phyloP scores from a whole-genome alignment of 2,797 vertebrate species.

The Vultur gryphus region DNA sequence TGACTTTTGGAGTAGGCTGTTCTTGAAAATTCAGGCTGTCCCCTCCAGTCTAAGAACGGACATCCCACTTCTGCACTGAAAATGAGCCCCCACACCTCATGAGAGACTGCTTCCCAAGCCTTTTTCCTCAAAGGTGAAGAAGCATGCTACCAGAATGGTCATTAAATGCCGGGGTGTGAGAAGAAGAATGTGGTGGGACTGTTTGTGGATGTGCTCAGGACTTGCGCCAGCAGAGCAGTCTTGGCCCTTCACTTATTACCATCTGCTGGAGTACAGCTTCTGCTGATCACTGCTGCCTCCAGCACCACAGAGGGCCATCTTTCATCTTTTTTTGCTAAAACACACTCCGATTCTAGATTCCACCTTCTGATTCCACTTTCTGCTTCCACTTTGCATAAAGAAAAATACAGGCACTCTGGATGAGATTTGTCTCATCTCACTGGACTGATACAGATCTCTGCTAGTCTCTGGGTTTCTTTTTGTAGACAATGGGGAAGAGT shows the following conservation, averaged over 20 bases:
- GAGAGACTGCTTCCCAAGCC: background rate
- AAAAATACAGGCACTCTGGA: background rate
- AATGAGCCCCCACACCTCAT: background rate
- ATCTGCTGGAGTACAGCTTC: background rate
- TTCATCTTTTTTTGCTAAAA: background rate
- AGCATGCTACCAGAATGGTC: background rate
- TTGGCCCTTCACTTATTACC: background rate
- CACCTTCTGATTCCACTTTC: background rate
- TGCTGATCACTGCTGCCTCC: background rate
- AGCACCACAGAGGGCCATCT: background rate
- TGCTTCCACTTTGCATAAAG: background rate
- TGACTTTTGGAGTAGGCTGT: background rate
- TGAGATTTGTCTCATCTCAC: background rate
- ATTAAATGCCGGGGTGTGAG: background rate
- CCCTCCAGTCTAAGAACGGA: background rate
- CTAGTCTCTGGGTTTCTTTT: background rate
- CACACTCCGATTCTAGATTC: background rate
- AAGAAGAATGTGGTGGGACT: background rate
- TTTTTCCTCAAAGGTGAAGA: background rate
- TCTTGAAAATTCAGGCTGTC: background rate
- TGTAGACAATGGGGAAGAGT: background rate
- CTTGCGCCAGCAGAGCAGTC: background rate
- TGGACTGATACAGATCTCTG: background rate
- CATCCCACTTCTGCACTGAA: background rate
- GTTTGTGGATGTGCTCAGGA: background rate